phyloP scores from a whole-genome alignment of 2,888 invertebrate genomes.

The Lochmaea capreae region DNA sequence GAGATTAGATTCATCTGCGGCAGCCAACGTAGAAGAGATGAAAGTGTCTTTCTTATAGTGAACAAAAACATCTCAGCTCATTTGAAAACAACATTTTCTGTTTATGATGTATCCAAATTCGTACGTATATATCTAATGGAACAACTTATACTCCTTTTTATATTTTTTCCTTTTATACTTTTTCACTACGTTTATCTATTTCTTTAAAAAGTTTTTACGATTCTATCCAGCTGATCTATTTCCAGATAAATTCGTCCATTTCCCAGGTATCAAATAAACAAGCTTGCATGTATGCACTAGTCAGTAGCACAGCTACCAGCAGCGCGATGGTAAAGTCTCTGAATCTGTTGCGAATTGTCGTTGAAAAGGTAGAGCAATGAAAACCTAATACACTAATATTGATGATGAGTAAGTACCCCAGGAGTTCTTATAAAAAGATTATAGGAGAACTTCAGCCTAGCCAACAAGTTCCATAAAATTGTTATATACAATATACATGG shows the following conservation, averaged over 20 bases:
- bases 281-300: slow-evolving; percentile 15
- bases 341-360: background rate
- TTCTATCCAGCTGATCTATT: slow-evolving; percentile 8
- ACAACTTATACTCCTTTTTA: background rate
- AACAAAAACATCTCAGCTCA: no score
- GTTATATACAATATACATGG: no score
- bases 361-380: background rate
- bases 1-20: no score
- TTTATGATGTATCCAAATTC: no score
- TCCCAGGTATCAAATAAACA: slow-evolving; percentile 16
- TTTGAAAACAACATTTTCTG: no score
- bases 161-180: background rate
- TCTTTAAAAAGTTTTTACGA: background rate
- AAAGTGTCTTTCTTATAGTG: no score
- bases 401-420: no score
- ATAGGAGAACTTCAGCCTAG: no score
- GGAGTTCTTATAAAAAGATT: no score
- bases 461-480: no score
- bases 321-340: background rate
- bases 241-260: slow-evolving; percentile 17
- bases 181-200: background rate
- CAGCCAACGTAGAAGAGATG: no score
- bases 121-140: background rate
- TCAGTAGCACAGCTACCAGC: background rate
- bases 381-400: background rate